Base-by-base conservation (phyloP, 2,797 vertebrate species). In the Salmo trutta region DNA sequence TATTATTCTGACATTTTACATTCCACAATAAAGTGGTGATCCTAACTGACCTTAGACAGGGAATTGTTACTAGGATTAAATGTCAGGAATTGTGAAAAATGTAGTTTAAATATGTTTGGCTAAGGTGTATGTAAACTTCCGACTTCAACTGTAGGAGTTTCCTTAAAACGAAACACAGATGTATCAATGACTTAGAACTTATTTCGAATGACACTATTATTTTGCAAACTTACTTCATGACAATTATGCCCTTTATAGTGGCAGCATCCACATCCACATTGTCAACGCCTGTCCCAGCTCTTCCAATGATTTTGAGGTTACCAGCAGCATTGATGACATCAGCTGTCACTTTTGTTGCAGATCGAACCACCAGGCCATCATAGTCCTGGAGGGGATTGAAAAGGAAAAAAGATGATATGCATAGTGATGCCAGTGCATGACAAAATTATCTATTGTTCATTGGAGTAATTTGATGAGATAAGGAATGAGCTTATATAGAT, bases 281-380 rank as follows among this genome's bases (percentile, higher is more conserved):
- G 91, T 99, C 98, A 78, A 99, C 97, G 0, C 98, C 98, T 0
- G 98, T 99, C 54, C 98, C 98, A 0, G 98, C 98, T 91, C 98
- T 93, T 71, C 97, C 98, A 76, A 99, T 95, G 83, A 99, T 94
- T 91, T 96, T 95, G 59, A 99, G 92, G 83, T 94, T 96, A 79
- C 90, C 76, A 0, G 95, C 96, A 0, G 95, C 96, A 2, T 89
- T 84, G 88, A 99, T 96, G 77, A 99, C 82, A 0, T 98, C 97
- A 0, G 96, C 94, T 0, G 96, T 97, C 7, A 99, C 97, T 92
- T 98, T 99, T 68, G 98, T 99, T 24, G 96, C 97, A 0, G 98
- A 99, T 83, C 98, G 95, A 27, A 99, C 96, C 0, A 99, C 96
- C 0, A 99, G 96, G 67, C 96, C 97, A 52, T 99, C 97, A 3